Base-by-base conservation (phyloP, 2,888 invertebrate genomes). In the Timandra comae region DNA sequence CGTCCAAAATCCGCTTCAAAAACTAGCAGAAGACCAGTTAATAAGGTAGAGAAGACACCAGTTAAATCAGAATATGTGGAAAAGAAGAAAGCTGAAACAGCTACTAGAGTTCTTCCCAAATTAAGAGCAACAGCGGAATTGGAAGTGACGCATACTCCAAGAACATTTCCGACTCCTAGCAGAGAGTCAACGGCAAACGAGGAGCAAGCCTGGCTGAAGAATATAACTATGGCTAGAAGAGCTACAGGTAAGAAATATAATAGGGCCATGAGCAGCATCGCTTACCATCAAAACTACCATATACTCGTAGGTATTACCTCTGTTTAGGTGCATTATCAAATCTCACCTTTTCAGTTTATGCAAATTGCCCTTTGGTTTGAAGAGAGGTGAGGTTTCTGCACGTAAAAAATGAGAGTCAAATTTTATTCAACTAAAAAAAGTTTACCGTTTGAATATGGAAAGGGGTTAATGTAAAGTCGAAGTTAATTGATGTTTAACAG, bases 91-190 rank as follows among this genome's bases (percentile, higher is more conserved):
- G 47, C 69, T 38, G 76, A 74, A 48, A 52, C 58, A 9, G 61
- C 72, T 1, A 71, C 69, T 22, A 74, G 81, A 35, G 70, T 82
- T 9, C 46, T 88, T 30, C 91, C 91, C 2, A 74, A 77, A 36
- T 81, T 90, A 7, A 86, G 95, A 49, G 73, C 86, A 49, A 63
- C 71, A 12, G 87, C 86, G 4, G 84, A 81, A 22, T 86, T 95
- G 30, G 82, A 88, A 44, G 88, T 95, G 6, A 87, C 78, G 16
- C 94, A 95, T 59, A 93, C 95, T 0, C 89, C 90, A 6, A 84
- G 96, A 33, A 87, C 87, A 11, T 94, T 96, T 63, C 92, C 94
- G 1, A 95, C 96, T 1, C 95, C 96, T 0, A 91, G 91, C 30
- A 81, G 95, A 40, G 94, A 94, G 67, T 93, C 93, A 1, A 82